A percentile compares a stretch with the other conserved stretches of the same genome.
phyloP scores from a whole-genome alignment of 2,797 vertebrate genomes.

The Nannoperca obscura region DNA sequence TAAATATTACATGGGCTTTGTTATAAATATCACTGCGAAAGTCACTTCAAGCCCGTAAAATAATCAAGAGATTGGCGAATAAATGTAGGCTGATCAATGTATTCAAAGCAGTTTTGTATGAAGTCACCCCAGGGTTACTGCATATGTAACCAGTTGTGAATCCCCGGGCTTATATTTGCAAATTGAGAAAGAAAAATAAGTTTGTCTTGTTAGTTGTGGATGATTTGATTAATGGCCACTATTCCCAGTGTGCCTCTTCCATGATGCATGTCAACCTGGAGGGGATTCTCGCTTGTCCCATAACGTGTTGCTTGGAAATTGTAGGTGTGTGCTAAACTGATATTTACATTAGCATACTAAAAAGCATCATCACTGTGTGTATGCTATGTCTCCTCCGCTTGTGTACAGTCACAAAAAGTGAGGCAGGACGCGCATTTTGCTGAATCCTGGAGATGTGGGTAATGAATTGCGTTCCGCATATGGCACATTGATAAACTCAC shows the following conservation, averaged over 20 bases:
- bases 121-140: constrained; percentile 49
- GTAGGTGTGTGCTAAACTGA: constrained; percentile 76
- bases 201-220: constrained; percentile 69
- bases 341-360: constrained; percentile 90
- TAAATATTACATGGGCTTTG: constrained; percentile 17
- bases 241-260: constrained; percentile 51
- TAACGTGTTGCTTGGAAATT: constrained; percentile 72
- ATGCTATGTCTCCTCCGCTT: constrained; percentile 18
- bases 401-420: constrained; percentile 41
- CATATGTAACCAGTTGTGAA: constrained; percentile 63
- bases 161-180: constrained; percentile 52
- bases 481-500: constrained; percentile 86
- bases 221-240: constrained; percentile 76
- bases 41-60: constrained; percentile 14
- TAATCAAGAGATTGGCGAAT: constrained; percentile 49
- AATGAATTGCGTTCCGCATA: constrained; percentile 88
- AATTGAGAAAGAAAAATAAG: constrained; percentile 65
- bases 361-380: constrained; percentile 60
- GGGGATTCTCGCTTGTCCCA: constrained; percentile 63
- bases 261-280: constrained; percentile 72
- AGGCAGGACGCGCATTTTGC: constrained; percentile 72
- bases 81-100: constrained; percentile 45
- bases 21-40: constrained; percentile 47
- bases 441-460: constrained; percentile 78
- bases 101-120: constrained; percentile 49